Conservation (phyloP, 2,113 vertebrate species). For the Acinonyx jubatus region DNA sequence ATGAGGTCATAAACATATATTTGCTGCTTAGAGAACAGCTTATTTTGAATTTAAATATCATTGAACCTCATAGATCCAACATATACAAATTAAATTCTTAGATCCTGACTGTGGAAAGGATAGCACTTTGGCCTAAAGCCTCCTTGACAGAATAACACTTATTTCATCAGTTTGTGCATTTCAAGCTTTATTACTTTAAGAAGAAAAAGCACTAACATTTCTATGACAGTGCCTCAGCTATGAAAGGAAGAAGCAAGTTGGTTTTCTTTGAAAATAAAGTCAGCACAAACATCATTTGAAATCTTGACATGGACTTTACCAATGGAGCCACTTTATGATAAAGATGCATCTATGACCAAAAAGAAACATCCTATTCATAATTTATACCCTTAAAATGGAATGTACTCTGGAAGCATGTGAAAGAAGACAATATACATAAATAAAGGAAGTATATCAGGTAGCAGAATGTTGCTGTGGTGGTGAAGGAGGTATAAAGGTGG, state of each 20-base stretch:
- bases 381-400: background rate
- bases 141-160: background rate
- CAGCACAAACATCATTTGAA: background rate
- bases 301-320: background rate
- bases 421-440: background rate
- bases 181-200: background rate
- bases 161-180: background rate
- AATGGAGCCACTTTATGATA: background rate
- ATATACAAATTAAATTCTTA: background rate
- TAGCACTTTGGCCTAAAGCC: background rate
- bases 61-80: background rate
- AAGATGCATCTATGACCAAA: background rate
- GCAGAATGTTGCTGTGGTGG: background rate
- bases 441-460: background rate
- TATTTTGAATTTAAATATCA: conserved; percentile 36
- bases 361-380: background rate
- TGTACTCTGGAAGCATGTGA: background rate
- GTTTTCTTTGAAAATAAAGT: background rate
- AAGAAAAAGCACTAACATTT: background rate
- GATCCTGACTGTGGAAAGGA: background rate
- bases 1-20: background rate
- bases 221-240: background rate
- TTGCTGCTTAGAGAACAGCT: background rate
- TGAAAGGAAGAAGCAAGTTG: background rate
- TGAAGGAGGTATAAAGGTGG: background rate